A percentile compares a stretch with the other conserved stretches of the same genome.
Conservation (phyloP, 2,888 invertebrate genomes). For the Cryptocheilus praepositus region DNA sequence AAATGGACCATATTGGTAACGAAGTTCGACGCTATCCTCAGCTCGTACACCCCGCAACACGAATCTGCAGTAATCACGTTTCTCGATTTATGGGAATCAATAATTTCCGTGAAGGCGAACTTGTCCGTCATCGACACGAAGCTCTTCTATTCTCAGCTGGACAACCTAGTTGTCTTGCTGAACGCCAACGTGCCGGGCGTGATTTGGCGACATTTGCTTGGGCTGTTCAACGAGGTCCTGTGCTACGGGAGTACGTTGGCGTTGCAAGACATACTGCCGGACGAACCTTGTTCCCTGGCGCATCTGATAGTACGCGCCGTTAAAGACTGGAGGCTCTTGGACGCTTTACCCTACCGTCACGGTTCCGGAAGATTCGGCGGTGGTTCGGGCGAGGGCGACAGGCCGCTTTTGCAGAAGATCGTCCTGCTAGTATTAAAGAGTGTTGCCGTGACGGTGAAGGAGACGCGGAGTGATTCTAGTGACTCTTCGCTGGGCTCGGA, state of each 20-base stretch:
- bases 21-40: slow-evolving; percentile 76
- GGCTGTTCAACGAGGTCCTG: slow-evolving; percentile 91
- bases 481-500: slow-evolving; percentile 90
- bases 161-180: slow-evolving; percentile 85
- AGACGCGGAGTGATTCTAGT: slow-evolving; percentile 90
- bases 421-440: slow-evolving; percentile 91
- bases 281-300: slow-evolving; percentile 91
- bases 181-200: slow-evolving; percentile 85
- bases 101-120: slow-evolving; percentile 93
- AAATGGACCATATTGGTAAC: slow-evolving; percentile 88
- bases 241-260: slow-evolving; percentile 94
- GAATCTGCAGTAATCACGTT: slow-evolving; percentile 82
- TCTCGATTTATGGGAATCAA: slow-evolving; percentile 91
- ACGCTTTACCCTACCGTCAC: slow-evolving; percentile 75
- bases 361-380: slow-evolving; percentile 76
- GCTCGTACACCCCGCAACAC: slow-evolving; percentile 74
- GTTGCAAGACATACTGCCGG: slow-evolving; percentile 89
- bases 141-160: slow-evolving; percentile 90
- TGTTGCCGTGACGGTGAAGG: slow-evolving; percentile 92
- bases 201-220: slow-evolving; percentile 89
- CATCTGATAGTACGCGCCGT: slow-evolving; percentile 91
- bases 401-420: slow-evolving; percentile 87
- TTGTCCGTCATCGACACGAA: slow-evolving; percentile 92
- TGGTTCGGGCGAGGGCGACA: slow-evolving; percentile 76
- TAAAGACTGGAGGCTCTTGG: slow-evolving; percentile 87